Percentiles rank a stretch among this genome's conserved stretches.
Conservation (phyloP, 2,888 invertebrate genomes). For the Cyrtodaria siliqua region DNA sequence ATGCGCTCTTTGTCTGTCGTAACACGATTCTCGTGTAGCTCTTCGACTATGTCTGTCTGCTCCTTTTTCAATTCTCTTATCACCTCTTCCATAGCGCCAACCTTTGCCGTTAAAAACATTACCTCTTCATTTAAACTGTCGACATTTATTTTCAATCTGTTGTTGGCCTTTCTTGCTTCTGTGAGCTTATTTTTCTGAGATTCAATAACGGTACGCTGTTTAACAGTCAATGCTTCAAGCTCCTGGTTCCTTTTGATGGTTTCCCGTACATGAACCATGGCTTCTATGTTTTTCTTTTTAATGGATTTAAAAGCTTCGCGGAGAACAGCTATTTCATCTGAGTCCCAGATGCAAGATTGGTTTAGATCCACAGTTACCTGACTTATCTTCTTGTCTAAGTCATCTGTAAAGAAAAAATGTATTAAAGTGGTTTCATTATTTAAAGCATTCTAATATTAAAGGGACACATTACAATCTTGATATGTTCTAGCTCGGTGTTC, state of each 20-base stretch:
- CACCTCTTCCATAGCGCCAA: slow-evolving; percentile 78
- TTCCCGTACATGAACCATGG: slow-evolving; percentile 72
- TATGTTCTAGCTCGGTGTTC: too few species aligned
- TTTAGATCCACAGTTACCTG: slow-evolving; percentile 65
- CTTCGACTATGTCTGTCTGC: slow-evolving; percentile 72
- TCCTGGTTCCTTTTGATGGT: slow-evolving; percentile 65
- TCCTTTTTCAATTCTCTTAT: slow-evolving; percentile 76
- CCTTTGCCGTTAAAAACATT: slow-evolving; percentile 68
- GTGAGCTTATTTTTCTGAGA: slow-evolving; percentile 57
- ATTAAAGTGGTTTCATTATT: too few species aligned
- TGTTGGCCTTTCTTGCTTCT: slow-evolving; percentile 78
- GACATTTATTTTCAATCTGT: slow-evolving; percentile 77
- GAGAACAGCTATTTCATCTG: slow-evolving; percentile 77
- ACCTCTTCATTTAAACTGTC: slow-evolving; percentile 75
- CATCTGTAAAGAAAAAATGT: too few species aligned
- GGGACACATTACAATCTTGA: too few species aligned
- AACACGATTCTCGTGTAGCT: slow-evolving; percentile 73
- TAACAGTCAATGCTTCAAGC: slow-evolving; percentile 63
- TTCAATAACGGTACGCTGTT: slow-evolving; percentile 64
- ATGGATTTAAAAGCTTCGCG: slow-evolving; percentile 78
- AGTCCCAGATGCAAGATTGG: slow-evolving; percentile 79
- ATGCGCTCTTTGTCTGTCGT: slow-evolving; percentile 74
- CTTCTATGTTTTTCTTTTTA: slow-evolving; percentile 75
- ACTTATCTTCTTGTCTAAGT: background rate
- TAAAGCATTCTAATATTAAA: too few species aligned